Evolutionary conservation across 2,113 vertebrate genomes (phyloP), one percentile per base, ranked within the genome.

Genomic region (Kobus ellipsiprymnus): DNA sequence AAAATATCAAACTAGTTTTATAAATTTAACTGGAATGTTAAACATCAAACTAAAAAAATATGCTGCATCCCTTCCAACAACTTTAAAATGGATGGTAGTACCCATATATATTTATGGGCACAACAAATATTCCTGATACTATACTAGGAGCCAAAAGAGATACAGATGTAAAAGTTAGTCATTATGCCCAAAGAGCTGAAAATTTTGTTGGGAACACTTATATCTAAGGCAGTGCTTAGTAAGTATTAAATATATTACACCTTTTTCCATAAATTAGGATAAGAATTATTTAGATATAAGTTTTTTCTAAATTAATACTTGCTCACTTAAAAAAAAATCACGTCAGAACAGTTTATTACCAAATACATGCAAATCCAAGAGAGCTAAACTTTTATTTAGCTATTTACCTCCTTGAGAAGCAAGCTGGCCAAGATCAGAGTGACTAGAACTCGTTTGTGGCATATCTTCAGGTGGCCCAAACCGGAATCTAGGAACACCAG

Each of bases 361-460:
- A 16, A 94, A 87, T 67, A 90, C 3, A 87, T 2, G 21, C 3
- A 80, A 60, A 95, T 62, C 11, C 10, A 87, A 3, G 62, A 59
- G 29, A 55, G 29, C 14, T 16, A 36, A 95, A 59, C 46, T 55
- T 19, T 90, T 96, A 8, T 81, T 74, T 19, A 94, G 7, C 19
- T 57, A 36, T 84, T 97, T 98, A 99, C 99, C 99, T 99, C 99
- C 99, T 99, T 99, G 99, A n/a, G 99, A 99, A 19, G 99, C 99
- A 19, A 99, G 99, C 93, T 99, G 99, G 57, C 99, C 99, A 60
- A 99, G 99, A 92, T 99, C 99, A 44, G 99, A 99, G 93, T 99
- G 99, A 23, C 99, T 99, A 19, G 99, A 99, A 97, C 99, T 99
- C 33, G 99, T 99, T 87, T 99, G 99, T 16, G 99, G 98, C 98